These are phyloP conservation scores for Ceratosolen solmsi DNA, from an alignment of 1,140 invertebrate genomes.

Conservation along the genomic window DNA sequence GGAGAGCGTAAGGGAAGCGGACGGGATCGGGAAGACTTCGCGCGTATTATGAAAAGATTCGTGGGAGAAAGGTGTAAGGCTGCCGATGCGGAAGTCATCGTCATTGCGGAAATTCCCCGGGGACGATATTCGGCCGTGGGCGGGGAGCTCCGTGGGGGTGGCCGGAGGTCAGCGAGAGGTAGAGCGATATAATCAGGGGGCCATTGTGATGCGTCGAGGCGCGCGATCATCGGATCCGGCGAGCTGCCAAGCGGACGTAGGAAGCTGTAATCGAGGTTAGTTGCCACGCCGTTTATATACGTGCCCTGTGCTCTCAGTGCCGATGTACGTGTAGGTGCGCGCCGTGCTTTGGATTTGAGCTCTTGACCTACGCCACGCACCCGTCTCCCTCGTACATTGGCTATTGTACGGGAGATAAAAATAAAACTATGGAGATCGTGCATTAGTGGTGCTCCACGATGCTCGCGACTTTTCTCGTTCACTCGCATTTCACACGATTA, in stretches of 20 bases:
- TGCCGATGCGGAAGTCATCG: background rate
- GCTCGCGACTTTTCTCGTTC: too few relatives aligned
- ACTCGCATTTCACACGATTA: too few relatives aligned
- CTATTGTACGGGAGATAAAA: background rate
- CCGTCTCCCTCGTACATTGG: background rate
- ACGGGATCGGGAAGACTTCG: too few relatives aligned
- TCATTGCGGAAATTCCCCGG: background rate
- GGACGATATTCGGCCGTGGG: background rate
- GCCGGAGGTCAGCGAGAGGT: conserved; percentile 11
- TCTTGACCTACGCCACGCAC: conserved; percentile 1
- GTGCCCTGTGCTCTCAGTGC: background rate
- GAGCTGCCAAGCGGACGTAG: conserved; percentile 63
- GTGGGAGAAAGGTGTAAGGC: background rate
- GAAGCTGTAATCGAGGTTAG: conserved; percentile 66
- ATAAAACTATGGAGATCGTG: too few relatives aligned
- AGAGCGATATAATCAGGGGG: background rate
- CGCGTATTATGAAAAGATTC: conserved; percentile 6
- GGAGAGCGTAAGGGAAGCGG: background rate
- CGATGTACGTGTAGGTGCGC: background rate
- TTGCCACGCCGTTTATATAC: conserved; percentile 45
- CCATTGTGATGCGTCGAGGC: conserved; percentile 48
- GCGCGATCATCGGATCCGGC: conserved; percentile 55
- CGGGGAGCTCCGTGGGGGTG: background rate
- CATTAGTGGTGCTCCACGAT: too few relatives aligned
- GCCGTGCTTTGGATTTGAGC: background rate